Base-by-base conservation (phyloP, 53 echinoderm and acorn worm genomes). In the Arbacia lixula region DNA sequence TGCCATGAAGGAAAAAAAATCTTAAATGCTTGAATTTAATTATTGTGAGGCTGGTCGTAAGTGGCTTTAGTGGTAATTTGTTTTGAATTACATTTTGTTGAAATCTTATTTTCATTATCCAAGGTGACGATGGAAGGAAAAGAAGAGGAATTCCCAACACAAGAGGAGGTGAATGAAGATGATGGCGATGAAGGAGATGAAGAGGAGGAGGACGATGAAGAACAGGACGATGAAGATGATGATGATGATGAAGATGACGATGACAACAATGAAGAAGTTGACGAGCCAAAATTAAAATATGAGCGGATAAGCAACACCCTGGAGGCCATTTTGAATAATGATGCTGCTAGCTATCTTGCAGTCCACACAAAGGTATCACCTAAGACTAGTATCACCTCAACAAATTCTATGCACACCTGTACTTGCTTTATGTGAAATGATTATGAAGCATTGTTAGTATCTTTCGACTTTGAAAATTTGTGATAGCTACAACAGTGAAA, bases 221-320 rank as follows among this genome's bases (percentile, higher is more conserved):
- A 88, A 12, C 89, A 85, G 12, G 89, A 75, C 11, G 87, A 60
- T 1, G 87, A 85, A 1, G 89, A 89, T 64, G 85, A 90, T 1
- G 74, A 83, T 0, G 73, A 83, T 16, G 91, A 87, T 39, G 83
- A 84, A 27, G 86, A 87, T 20, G 85, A 89, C 25, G 85, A 69
- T 65, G 90, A 85, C 2, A 86, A 71, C 8, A 85, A 76, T 0
- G 87, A 85, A 4, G 92, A 92, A 34, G 61, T 42, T 24, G 86
- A 94, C 30, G 98, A 97, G 42, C 98, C 98, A 31, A 97, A 94
- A 40, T 86, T 97, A 52, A 97, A 97, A 68, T 97, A 97, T 84
- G 98, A 97, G 79, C 61, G 98, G 40, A 97, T 97, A 42, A 82
- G 92, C 52, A 97, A 97, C 53, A 92, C 90, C 5, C 61, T 97